A percentile compares a stretch with the other conserved stretches of the same genome.
These are phyloP conservation scores for Phodopus roborovskii DNA, from an alignment of 2,113 vertebrate genomes.

Conservation along the genomic window DNA sequence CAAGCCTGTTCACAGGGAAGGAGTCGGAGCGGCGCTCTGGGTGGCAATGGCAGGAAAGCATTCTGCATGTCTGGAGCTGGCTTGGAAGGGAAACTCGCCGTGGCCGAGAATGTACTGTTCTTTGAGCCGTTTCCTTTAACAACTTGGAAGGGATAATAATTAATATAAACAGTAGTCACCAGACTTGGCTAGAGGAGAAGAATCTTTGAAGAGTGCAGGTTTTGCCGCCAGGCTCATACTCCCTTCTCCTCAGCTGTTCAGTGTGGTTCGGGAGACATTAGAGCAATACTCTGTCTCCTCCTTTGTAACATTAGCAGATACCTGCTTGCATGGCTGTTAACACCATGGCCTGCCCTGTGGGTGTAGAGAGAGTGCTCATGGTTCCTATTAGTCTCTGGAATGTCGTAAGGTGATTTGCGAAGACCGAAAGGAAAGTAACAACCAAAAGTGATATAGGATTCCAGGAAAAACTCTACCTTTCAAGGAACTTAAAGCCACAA, in stretches of 20 bases:
- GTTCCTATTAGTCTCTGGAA: neutral
- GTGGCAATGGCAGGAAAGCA: neutral
- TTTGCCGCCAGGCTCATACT: neutral
- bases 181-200: slow-evolving; percentile 1
- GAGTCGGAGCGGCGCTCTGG: neutral
- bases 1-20: slow-evolving; percentile 60
- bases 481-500: neutral
- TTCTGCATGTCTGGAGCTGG: slow-evolving; percentile 8
- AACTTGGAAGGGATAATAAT: slow-evolving; percentile 60
- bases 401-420: neutral
- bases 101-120: slow-evolving; percentile 71
- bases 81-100: slow-evolving; percentile 54
- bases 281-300: neutral
- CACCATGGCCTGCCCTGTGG: too few species aligned
- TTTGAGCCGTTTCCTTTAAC: slow-evolving; percentile 70
- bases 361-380: neutral
- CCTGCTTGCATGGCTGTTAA: neutral
- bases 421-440: neutral
- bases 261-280: neutral
- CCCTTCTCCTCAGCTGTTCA: neutral
- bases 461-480: neutral
- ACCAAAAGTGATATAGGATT: neutral
- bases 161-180: slow-evolving; percentile 61
- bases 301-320: neutral
- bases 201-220: neutral